These are phyloP conservation scores for Gymnogyps californianus DNA, from an alignment of 2,113 vertebrate genomes.

Conservation along the genomic window DNA sequence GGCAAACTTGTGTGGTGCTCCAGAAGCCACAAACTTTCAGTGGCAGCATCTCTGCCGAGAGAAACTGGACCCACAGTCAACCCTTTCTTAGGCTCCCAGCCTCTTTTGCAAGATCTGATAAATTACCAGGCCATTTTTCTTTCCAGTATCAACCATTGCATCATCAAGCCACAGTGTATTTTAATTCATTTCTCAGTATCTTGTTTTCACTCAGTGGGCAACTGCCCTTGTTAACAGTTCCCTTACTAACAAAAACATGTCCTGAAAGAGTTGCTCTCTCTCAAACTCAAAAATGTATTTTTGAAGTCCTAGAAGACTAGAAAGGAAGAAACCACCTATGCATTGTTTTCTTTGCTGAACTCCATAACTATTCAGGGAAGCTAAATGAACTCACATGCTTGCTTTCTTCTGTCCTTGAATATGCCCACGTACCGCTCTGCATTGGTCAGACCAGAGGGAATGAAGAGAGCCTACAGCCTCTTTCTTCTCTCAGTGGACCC, in stretches of 20 bases:
- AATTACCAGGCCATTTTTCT: background rate
- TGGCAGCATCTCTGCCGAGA: background rate
- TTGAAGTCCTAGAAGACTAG: background rate
- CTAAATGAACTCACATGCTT: background rate
- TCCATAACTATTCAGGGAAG: background rate
- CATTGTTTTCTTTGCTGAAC: background rate
- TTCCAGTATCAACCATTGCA: background rate
- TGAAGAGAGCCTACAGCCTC: background rate
- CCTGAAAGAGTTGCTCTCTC: background rate
- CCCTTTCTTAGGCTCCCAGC: background rate
- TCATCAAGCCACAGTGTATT: background rate
- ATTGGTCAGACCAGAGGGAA: background rate
- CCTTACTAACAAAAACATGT: background rate
- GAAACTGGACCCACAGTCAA: background rate
- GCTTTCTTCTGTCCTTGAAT: background rate
- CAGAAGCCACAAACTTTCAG: background rate
- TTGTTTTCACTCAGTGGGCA: background rate
- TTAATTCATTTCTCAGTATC: background rate
- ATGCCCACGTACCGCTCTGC: background rate
- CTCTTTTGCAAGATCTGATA: background rate
- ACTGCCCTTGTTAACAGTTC: background rate
- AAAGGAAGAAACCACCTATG: background rate
- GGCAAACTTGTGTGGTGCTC: background rate
- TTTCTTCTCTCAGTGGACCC: background rate
- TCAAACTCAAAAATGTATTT: background rate